A percentile compares a stretch with the other conserved stretches of the same genome.
Evolutionary conservation across 1,140 invertebrate species (phyloP).

Genomic region (Theocolax elegans): DNA sequence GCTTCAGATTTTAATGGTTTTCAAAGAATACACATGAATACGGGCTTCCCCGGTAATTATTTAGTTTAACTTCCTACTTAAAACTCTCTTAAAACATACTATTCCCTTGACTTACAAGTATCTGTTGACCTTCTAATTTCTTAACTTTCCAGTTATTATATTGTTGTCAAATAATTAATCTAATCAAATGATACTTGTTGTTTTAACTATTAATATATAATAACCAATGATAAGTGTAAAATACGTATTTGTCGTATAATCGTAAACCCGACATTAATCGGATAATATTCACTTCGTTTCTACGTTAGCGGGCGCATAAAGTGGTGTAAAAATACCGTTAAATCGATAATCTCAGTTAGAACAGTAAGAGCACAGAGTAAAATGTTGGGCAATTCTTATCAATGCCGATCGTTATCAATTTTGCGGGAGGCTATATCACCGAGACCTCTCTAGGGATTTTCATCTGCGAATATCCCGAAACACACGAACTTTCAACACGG

Average conservation of each 20-base stretch:
- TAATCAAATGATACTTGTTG: too few species aligned
- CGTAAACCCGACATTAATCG: neutral
- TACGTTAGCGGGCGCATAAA: neutral
- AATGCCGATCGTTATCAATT: conserved; percentile 39
- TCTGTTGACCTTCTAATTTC: too few species aligned
- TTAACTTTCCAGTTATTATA: too few species aligned
- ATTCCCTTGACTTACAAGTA: too few species aligned
- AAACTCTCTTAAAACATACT: too few species aligned
- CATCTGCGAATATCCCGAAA: conserved; percentile 8
- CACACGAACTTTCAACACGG: neutral
- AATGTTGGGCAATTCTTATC: conserved; percentile 24
- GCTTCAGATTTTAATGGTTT: conserved; percentile 1
- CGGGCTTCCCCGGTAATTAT: too few species aligned
- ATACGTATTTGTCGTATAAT: too few species aligned
- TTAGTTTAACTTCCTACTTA: neutral
- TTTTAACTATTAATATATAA: too few species aligned
- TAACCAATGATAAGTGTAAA: too few species aligned
- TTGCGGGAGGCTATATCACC: conserved; percentile 5
- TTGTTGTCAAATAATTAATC: too few species aligned
- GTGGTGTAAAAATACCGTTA: neutral
- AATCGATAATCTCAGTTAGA: conserved; percentile 8
- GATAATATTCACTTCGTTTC: neutral
- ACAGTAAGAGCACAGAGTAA: neutral
- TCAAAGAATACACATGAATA: neutral
- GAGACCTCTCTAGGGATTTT: conserved; percentile 40